phyloP scores from a whole-genome alignment of 2,797 vertebrate genomes.

The Parotocinclus haroldoi region DNA sequence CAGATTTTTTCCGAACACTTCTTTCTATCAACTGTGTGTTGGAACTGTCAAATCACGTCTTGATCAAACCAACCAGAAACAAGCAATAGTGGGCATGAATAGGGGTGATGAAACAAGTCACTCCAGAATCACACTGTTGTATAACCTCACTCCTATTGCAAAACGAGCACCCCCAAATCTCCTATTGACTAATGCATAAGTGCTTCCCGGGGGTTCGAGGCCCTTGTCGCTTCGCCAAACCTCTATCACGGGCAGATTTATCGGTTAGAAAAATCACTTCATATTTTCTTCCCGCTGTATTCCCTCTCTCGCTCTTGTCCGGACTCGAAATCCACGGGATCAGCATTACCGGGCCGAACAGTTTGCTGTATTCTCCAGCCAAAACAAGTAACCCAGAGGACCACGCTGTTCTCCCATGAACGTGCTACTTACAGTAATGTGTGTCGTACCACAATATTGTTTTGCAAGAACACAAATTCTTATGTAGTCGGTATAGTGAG shows the following conservation, averaged over 20 bases:
- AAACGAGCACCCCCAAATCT: conserved; percentile 65
- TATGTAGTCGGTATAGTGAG: too few species aligned
- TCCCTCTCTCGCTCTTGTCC: conserved; percentile 22
- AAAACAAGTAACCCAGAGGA: conserved; percentile 35
- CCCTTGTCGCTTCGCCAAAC: conserved; percentile 53
- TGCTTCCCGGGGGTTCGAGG: conserved; percentile 46
- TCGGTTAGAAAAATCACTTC: conserved; percentile 44
- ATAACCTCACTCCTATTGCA: conserved; percentile 54
- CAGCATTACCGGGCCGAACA: conserved; percentile 37
- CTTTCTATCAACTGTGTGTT: too few species aligned
- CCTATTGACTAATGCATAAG: conserved; percentile 52
- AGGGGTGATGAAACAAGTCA: conserved; percentile 15
- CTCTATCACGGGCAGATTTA: conserved; percentile 49
- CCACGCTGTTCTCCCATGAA: conserved; percentile 36
- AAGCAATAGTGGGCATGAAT: not conserved
- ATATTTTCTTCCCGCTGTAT: conserved; percentile 22
- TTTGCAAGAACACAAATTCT: too few species aligned
- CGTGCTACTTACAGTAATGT: conserved; percentile 36
- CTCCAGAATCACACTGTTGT: conserved; percentile 36
- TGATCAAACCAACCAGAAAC: not conserved
- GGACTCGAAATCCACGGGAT: conserved; percentile 46
- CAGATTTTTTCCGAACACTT: too few species aligned
- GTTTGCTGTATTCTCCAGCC: conserved; percentile 9
- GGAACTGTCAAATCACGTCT: too few species aligned
- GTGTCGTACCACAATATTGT: not conserved